A percentile compares a stretch with the other conserved stretches of the same genome.
These are phyloP conservation scores for Tetramorium bicarinatum DNA, from an alignment of 2,888 invertebrate genomes.

Conservation along the genomic window DNA sequence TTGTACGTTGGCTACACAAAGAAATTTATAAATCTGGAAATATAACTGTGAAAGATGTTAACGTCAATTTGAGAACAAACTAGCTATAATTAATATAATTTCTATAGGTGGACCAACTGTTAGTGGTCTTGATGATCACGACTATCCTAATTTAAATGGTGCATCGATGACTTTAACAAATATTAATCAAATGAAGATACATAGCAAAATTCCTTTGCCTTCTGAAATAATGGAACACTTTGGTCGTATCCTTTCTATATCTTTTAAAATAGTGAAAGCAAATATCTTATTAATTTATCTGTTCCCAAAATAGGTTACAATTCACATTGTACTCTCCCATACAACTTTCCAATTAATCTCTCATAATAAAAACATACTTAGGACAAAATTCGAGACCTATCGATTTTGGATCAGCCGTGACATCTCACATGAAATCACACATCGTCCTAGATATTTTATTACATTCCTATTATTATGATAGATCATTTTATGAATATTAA, in stretches of 20 bases:
- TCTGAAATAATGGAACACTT: constrained; percentile 98
- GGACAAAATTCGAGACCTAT: neutral
- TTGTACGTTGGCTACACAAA: neutral
- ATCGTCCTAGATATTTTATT: neutral
- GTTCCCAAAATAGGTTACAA: neutral
- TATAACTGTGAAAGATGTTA: neutral
- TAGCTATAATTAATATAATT: neutral
- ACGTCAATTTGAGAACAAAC: neutral
- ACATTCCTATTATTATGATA: neutral
- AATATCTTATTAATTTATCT: neutral
- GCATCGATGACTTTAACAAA: constrained; percentile 90
- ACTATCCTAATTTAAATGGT: constrained; percentile 94
- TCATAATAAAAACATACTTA: neutral
- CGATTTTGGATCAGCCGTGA: neutral
- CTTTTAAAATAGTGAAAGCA: constrained; percentile 16
- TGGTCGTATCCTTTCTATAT: constrained; percentile 93
- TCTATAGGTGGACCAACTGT: constrained; percentile 92
- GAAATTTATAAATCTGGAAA: neutral
- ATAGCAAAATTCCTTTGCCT: constrained; percentile 95
- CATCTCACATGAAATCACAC: neutral
- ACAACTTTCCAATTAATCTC: neutral
- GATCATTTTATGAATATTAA: constrained; percentile 25
- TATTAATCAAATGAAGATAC: constrained; percentile 92
- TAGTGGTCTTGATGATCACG: constrained; percentile 96
- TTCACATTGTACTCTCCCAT: neutral